phyloP scores from a whole-genome alignment of 1,140 invertebrate species.

The Ips nitidus region DNA sequence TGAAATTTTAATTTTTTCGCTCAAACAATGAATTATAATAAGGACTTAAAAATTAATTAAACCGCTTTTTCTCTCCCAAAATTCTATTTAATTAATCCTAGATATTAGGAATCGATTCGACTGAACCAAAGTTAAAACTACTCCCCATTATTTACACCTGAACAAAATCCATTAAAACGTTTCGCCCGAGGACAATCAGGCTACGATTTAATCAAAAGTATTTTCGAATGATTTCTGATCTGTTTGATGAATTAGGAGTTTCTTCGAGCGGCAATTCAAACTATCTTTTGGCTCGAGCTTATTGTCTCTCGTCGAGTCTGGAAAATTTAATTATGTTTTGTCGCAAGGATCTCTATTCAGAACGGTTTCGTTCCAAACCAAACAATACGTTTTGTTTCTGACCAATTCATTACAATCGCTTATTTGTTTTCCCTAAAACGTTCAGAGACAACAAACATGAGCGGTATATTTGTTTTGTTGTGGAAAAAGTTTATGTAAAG shows the following conservation, averaged over 20 bases:
- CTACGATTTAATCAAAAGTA: conserved; percentile 12
- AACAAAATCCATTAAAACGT: conserved; percentile 16
- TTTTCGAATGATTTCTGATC: conserved; percentile 17
- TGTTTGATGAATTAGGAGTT: conserved; percentile 19
- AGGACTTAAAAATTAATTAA: no score
- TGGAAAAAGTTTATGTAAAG: no score
- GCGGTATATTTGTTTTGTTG: no score
- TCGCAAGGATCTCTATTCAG: conserved; percentile 6
- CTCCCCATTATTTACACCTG: conserved; percentile 16
- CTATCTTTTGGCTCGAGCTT: conserved; percentile 8
- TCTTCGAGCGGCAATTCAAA: conserved; percentile 17
- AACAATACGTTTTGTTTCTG: background rate
- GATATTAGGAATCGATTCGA: no score
- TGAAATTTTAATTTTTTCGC: no score
- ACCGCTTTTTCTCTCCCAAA: no score
- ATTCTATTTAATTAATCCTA: no score
- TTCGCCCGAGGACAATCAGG: conserved; percentile 2
- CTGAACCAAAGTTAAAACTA: no score
- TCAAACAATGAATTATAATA: no score
- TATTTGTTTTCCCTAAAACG: no score
- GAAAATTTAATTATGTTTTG: conserved; percentile 19
- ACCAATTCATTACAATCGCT: no score
- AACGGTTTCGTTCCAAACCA: conserved; percentile 4
- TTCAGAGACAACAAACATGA: no score
- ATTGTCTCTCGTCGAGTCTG: conserved; percentile 15